phyloP scores from a whole-genome alignment of 2,888 invertebrate species.

The Chloromyia formosa region DNA sequence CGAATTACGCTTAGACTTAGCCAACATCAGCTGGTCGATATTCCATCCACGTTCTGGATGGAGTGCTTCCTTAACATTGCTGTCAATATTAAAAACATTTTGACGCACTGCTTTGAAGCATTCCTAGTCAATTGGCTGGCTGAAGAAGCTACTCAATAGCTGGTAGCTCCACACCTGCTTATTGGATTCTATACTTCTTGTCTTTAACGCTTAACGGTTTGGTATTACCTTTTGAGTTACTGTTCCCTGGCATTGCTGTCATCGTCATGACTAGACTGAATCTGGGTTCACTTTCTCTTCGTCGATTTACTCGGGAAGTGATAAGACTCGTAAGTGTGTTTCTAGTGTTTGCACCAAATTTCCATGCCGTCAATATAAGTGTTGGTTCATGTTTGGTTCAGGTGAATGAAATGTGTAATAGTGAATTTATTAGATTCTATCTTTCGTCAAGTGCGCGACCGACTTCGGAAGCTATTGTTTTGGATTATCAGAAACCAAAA shows the following conservation, averaged over 20 bases:
- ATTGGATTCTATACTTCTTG: neutral
- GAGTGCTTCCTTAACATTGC: constrained; percentile 35
- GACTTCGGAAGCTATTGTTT: constrained; percentile 49
- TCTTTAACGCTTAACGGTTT: neutral
- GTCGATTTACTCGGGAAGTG: neutral
- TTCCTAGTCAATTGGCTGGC: constrained; percentile 29
- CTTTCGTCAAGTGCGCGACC: constrained; percentile 52
- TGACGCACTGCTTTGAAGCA: neutral
- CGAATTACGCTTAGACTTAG: too few relatives aligned
- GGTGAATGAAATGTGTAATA: constrained; percentile 53
- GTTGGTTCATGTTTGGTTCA: constrained; percentile 54
- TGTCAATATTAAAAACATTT: constrained; percentile 19
- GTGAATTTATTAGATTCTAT: constrained; percentile 54
- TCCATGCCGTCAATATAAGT: constrained; percentile 49
- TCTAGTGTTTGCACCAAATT: constrained; percentile 19
- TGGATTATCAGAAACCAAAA: constrained; percentile 48
- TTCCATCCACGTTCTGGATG: constrained; percentile 27
- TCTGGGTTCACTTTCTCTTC: constrained; percentile 17
- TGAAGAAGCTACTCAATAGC: constrained; percentile 14
- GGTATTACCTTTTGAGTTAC: neutral
- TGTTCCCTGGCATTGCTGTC: neutral
- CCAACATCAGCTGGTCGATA: neutral
- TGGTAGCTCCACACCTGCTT: neutral
- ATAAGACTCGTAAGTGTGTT: constrained; percentile 15
- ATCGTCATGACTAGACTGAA: neutral